phyloP scores from a whole-genome alignment of 2,797 vertebrate genomes.

The Molossus molossus region DNA sequence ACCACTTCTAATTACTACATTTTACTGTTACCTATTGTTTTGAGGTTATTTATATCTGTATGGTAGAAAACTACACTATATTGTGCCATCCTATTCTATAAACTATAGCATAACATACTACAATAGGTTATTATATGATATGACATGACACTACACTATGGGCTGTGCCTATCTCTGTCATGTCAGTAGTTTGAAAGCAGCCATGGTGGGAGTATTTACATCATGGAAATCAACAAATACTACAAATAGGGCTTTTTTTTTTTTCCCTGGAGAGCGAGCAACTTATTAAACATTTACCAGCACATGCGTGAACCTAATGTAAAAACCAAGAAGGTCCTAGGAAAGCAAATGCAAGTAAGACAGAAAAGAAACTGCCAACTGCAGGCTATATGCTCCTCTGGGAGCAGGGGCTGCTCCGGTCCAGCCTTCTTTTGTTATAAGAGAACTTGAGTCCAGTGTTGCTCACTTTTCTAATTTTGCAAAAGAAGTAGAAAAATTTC shows the following conservation, averaged over 20 bases:
- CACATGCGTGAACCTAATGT: not conserved
- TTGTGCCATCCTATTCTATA: not conserved
- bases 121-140: not conserved
- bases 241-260: not conserved
- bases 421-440: not conserved
- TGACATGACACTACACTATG: not conserved
- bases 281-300: not conserved
- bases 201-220: not conserved
- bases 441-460: not conserved
- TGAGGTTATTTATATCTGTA: not conserved
- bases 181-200: not conserved
- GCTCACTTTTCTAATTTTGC: slow-evolving; percentile 18
- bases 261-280: not conserved
- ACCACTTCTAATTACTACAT: not conserved
- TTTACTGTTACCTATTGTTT: not conserved
- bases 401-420: not conserved
- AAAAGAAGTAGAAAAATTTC: slow-evolving; percentile 1
- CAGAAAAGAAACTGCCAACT: too few species aligned
- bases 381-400: not conserved
- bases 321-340: not conserved
- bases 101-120: not conserved
- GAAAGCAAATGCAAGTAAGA: not conserved
- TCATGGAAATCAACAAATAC: not conserved
- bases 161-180: not conserved
- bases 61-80: not conserved